Base-by-base conservation (phyloP, 2,888 invertebrate species). In the Dascillus cervinus region DNA sequence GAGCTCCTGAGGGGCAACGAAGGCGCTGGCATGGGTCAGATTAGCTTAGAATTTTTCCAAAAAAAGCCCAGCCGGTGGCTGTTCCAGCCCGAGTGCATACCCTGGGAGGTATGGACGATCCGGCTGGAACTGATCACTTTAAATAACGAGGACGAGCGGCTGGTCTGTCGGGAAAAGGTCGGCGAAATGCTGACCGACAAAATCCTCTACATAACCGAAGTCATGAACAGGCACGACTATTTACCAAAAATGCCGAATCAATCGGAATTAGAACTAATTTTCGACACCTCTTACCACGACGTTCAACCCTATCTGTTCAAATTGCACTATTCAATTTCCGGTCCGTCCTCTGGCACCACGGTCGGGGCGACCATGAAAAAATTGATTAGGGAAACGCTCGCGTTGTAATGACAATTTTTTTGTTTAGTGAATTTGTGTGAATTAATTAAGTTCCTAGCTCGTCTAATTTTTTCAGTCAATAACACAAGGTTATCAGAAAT, bases 21-120 rank as follows among this genome's bases (percentile, higher is more conserved):
- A 46, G 75, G 78, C 13, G 66, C 69, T 1, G 71, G 73, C 11
- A 70, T 69, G 34, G 89, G 89, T 3, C 87, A 89, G 53, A 95
- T 96, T 49, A 88, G 88, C 37, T 71, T 96, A 45, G 95, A 96
- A 65, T 96, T 96, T 71, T 95, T 88, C 68, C 91, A 94, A 64
- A 86, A 82, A 65, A 87, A 89, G 50, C 84, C 85, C 53, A 81
- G 80, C 31, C 78, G 88, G 30, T 95, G 95, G 92, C 78, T 84
- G 13, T 89, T 95, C 62, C 80, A 82, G 44, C 78, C 86, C 4
- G 95, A 96, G 59, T 86, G 85, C 58, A 88, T 90, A 55, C 92
- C 96, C 0, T 98, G 97, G 97, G 97, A 98, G 64, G 89, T 96
- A 32, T 98, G 97, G 97, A 95, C 92, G 17, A 77, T 97, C 3